Evolutionary conservation across 2,113 vertebrate genomes (phyloP).

Genomic region (Bufo gargarizans): DNA sequence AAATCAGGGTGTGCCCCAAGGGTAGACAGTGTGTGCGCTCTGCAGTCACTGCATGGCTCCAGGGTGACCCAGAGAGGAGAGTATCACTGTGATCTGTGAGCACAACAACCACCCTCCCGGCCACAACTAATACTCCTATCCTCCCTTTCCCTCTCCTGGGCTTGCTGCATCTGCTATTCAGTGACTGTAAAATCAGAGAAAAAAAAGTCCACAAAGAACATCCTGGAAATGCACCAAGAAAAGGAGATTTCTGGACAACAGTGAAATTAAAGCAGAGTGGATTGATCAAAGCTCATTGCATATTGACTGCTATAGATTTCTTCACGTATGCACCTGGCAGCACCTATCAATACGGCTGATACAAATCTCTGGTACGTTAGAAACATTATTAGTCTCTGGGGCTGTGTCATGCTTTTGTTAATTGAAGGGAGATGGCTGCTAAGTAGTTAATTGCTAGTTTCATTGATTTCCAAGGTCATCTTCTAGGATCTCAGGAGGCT

Average conservation of each 20-base stretch:
- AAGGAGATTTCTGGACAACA: neutral
- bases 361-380: neutral
- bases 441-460: slow-evolving; percentile 18
- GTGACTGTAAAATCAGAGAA: neutral
- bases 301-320: neutral
- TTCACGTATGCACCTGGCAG: neutral
- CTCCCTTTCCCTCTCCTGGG: no score
- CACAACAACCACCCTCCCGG: no score
- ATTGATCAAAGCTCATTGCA: slow-evolving; percentile 4
- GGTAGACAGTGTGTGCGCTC: no score
- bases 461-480: slow-evolving; percentile 39
- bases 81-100: no score
- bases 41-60: no score
- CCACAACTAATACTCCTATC: no score
- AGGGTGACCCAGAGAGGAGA: no score
- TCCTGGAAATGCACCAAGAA: neutral
- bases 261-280: neutral
- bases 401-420: slow-evolving; percentile 1
- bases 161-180: neutral
- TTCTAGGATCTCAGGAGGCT: neutral
- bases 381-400: neutral
- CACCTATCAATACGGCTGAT: neutral
- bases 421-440: slow-evolving; percentile 25
- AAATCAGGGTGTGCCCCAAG: no score
- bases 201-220: neutral